phyloP scores from a whole-genome alignment of 2,797 vertebrate species.

The Myotis findleyi region DNA sequence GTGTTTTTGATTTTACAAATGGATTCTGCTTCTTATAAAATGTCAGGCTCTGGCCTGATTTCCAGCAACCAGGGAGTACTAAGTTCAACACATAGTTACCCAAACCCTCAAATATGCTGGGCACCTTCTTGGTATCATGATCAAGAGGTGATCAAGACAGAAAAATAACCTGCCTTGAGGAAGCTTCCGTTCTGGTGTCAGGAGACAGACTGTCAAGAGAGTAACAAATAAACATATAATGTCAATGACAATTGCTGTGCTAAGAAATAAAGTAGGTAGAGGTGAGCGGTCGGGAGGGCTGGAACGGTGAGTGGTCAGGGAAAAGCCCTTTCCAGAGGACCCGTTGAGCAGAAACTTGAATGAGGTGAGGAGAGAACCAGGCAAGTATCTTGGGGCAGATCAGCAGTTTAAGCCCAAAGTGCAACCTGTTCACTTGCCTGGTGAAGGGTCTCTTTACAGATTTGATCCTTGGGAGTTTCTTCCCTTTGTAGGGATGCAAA shows the following conservation, averaged over 20 bases:
- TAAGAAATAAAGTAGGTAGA: neutral
- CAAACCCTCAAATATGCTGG: neutral
- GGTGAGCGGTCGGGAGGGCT: neutral
- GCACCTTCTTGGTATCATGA: neutral
- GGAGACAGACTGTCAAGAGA: neutral
- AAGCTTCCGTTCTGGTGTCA: neutral
- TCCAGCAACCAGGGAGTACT: neutral
- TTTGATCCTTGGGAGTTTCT: neutral
- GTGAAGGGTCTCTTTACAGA: too few relatives aligned
- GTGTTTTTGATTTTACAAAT: neutral
- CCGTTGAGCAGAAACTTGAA: fast-evolving
- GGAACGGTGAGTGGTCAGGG: neutral
- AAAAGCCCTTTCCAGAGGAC: too few relatives aligned
- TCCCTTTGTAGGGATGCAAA: neutral
- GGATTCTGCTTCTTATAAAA: neutral
- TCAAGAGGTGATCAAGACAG: neutral
- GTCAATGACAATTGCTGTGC: neutral
- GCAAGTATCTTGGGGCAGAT: too few relatives aligned
- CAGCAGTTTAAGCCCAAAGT: neutral
- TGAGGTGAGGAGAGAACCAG: neutral
- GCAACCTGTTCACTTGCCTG: neutral
- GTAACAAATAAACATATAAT: fast-evolving
- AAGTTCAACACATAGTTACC: neutral
- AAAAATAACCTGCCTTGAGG: neutral
- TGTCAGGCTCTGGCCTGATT: neutral